phyloP scores from a whole-genome alignment of 2,888 invertebrate genomes.

The Ophion slaviceki region DNA sequence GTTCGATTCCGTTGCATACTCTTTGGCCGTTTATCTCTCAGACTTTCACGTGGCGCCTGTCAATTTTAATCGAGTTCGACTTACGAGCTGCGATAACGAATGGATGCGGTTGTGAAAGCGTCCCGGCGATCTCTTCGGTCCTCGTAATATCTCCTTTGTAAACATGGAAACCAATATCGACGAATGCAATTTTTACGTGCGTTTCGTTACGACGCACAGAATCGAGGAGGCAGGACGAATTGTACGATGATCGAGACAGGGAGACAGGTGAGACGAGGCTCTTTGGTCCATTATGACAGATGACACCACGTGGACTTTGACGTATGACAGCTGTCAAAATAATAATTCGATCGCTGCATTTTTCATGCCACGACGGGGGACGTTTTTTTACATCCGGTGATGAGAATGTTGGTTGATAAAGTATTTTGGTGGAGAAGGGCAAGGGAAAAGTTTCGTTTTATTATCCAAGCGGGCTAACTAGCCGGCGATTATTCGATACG shows the following conservation, averaged over 20 bases:
- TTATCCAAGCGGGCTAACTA: neutral
- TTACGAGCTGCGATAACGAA: conserved; percentile 65
- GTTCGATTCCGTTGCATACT: conserved; percentile 36
- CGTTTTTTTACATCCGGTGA: too few species aligned
- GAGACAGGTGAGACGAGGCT: conserved; percentile 11
- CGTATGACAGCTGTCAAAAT: too few species aligned
- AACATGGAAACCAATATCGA: conserved; percentile 31
- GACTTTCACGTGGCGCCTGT: conserved; percentile 66
- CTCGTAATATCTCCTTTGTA: conserved; percentile 44
- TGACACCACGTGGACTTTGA: too few species aligned
- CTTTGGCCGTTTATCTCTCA: conserved; percentile 56
- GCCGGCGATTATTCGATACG: neutral
- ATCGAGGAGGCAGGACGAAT: conserved; percentile 32
- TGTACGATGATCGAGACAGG: conserved; percentile 6
- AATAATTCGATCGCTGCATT: too few species aligned
- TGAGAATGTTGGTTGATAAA: neutral
- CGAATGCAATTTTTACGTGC: conserved; percentile 21
- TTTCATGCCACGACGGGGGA: too few species aligned
- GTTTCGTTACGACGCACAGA: conserved; percentile 39
- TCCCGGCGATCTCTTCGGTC: conserved; percentile 39
- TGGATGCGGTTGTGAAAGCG: conserved; percentile 66
- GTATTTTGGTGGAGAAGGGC: neutral
- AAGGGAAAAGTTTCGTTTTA: neutral
- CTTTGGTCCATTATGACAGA: neutral
- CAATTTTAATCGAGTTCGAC: conserved; percentile 65